A percentile compares a stretch with the other conserved stretches of the same genome.
These are phyloP conservation scores for Toxostoma redivivum DNA, from an alignment of 2,113 vertebrate species.

Conservation along the genomic window DNA sequence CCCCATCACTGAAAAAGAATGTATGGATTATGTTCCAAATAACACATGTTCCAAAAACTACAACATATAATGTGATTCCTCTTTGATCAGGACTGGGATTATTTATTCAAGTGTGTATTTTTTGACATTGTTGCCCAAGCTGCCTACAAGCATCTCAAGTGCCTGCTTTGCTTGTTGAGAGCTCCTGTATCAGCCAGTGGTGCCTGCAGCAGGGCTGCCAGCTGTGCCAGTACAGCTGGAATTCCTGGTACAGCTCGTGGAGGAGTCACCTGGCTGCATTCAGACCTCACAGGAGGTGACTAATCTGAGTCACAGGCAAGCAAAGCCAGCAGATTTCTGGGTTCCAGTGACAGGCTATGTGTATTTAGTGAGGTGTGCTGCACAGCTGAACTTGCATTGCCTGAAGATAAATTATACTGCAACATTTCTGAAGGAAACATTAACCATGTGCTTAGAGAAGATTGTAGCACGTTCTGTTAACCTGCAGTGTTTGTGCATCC, in stretches of 20 bases:
- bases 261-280: neutral
- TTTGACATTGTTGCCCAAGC: neutral
- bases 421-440: neutral
- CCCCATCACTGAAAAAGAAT: neutral
- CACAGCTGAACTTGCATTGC: neutral
- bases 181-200: neutral
- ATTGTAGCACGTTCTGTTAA: neutral
- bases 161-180: neutral
- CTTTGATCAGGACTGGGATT: neutral
- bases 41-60: neutral
- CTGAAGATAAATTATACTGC: neutral
- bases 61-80: neutral
- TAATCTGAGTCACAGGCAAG: neutral
- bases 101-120: rapidly evolving
- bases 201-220: neutral
- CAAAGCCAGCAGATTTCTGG: neutral
- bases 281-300: neutral
- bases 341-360: neutral
- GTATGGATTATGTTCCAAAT: too few species aligned
- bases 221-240: neutral
- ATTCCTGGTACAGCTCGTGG: neutral
- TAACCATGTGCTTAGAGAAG: neutral
- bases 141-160: neutral
- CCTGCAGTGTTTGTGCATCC: neutral
- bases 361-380: neutral